Base-by-base conservation (phyloP, 2,797 vertebrate genomes). In the Chaunax sp. region DNA sequence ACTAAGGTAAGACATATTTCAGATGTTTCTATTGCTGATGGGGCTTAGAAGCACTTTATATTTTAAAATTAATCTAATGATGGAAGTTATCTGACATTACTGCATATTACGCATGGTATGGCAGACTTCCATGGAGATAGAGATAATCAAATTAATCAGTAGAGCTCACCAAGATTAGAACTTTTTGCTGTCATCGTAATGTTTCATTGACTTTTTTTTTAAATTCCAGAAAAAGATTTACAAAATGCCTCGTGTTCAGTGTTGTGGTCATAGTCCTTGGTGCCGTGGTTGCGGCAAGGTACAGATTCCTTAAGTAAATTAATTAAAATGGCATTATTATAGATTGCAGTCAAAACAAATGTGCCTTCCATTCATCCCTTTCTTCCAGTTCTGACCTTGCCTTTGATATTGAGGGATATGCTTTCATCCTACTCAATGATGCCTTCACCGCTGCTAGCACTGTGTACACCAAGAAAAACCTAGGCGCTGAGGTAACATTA, bases 401-500 rank as follows among this genome's bases (percentile, higher is more conserved):
- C 61, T 99, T 98, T 70, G 96, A 94, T 69, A 57, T 95, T 67
- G 95, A 95, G 84, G 94, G 92, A 33, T 98, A 98, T 23, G 47
- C 74, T 0, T 95, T 95, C 67, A 95, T 98, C 37, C 91, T 98
- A 71, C 87, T 99, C 49, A 99, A 98, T 11, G 96, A 99, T 64
- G 80, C 94, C 77, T 96, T 98, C 88, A 97, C 97, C 22, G 97
- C 97, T 0, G 94, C 96, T 26, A 96, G 85, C 70, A 92, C 93
- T 4, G 96, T 98, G 85, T 98, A 96, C 87, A 97, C 93, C 41
- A 98, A 98, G 85, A 92, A 97, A 84, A 98, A 97, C 87, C 92
- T 98, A 0, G 92, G 93, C 66, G 87, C 87, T 28, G 95, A 97
- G 95, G 97, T 83, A 56, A 49, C 1, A 7, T 23, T 59, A 18